Base-by-base conservation (phyloP, 1,140 invertebrate species). In the Brachionus asplanchnoidis region DNA sequence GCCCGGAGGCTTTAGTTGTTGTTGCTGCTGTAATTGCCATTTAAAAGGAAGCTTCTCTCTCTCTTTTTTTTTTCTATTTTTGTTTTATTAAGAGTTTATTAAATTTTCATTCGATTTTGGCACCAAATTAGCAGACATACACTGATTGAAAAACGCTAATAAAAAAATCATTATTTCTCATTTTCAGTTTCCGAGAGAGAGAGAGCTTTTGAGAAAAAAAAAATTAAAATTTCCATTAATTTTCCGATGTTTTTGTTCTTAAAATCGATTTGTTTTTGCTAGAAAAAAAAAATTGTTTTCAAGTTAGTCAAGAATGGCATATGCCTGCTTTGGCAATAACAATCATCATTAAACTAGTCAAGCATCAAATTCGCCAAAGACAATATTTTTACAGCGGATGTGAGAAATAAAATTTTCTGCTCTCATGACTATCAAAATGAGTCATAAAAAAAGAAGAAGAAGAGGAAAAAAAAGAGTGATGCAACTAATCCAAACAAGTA, bases 101-200 rank as follows among this genome's bases (percentile, higher is more conserved):
- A 73, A 73, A 73, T 73, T 73, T 73, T 73, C 40, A 73, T 73
- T 73, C 32, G 68, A 42, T 68, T 68, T 36, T 68, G 23, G 53
- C 53, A 50, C 53, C 23, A 23, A 68, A 14, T 68, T 32, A 17
- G 17, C 32, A 42, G 36, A 36, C 32, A 73, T 17, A 56, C n/a
- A 23, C 8, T 56, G 53, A 56, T 56, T 56, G 53, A 42, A 42
- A 73, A 73, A 36, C 17, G 36, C 68, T 73, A 36, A 73, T 73
- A 42, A 73, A 73, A 73, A 42, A 73, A 40, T 73, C 40, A 73
- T 73, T 73, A 73, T 42, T 73, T 73, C 68, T 73, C 68, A 73
- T 73, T 73, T 73, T 12, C 28, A 20, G 36, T 73, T 73, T 73
- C 68, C 68, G 68, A 73, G n/a, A 56, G 53, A 53, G 50, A 20